Percentiles rank a stretch among this genome's conserved stretches.
Evolutionary conservation across 2,113 vertebrate genomes (phyloP).

Genomic region (Podarcis cretensis): DNA sequence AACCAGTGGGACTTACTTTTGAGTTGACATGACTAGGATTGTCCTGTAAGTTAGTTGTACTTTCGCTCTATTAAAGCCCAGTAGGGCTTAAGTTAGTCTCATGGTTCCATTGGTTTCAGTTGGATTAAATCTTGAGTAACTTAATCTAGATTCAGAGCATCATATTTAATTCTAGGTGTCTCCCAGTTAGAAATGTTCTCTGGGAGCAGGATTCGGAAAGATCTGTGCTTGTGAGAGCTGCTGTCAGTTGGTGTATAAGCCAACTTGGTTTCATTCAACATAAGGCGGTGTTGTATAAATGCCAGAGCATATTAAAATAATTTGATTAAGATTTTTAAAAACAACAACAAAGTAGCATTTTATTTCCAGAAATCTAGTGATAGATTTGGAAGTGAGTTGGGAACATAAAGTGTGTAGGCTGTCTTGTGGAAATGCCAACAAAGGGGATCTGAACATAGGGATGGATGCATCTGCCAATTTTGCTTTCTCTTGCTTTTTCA

Average conservation of each 20-base stretch:
- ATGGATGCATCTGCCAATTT: too few species aligned
- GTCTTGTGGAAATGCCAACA: neutral
- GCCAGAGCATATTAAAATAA: neutral
- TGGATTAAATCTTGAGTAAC: neutral
- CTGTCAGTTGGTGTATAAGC: neutral
- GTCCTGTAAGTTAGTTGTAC: too few species aligned
- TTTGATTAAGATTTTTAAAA: conserved; percentile 23
- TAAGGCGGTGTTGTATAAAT: neutral
- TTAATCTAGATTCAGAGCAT: neutral
- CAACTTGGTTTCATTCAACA: neutral
- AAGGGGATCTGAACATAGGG: neutral
- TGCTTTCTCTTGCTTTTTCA: too few species aligned
- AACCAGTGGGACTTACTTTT: neutral
- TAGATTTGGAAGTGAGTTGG: neutral
- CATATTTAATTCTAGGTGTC: neutral
- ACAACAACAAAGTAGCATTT: neutral
- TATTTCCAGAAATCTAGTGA: neutral
- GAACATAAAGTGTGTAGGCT: conserved; percentile 4
- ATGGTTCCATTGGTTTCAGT: neutral
- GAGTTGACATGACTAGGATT: neutral
- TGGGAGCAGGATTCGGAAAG: neutral
- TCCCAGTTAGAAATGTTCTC: neutral
- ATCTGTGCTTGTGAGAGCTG: neutral
- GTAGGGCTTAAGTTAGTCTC: too few species aligned
- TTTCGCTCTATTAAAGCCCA: too few species aligned